A percentile compares a stretch with the other conserved stretches of the same genome.
Evolutionary conservation across 2,888 invertebrate species (phyloP).

Genomic region (Drosophila mulleri): DNA sequence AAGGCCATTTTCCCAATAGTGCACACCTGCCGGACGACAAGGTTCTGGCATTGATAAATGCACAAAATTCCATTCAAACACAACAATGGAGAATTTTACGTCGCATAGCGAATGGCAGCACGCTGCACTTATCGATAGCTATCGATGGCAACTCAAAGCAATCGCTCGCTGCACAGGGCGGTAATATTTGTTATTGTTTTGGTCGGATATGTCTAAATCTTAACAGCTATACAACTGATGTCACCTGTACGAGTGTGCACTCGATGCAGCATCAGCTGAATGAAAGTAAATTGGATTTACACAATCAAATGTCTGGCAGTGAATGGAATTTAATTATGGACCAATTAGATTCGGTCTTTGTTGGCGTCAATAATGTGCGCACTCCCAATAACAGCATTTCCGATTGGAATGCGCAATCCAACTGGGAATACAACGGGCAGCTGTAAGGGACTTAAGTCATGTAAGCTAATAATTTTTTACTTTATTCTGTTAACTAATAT

Average conservation of each 20-base stretch:
- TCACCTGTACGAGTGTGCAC: background rate
- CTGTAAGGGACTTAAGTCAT: background rate
- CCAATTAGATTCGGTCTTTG: background rate
- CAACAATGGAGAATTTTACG: background rate
- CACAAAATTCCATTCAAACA: constrained; percentile 8
- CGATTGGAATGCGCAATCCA: background rate
- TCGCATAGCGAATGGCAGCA: background rate
- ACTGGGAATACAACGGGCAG: background rate
- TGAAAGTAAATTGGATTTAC: no score
- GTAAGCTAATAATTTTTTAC: background rate
- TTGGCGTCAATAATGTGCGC: background rate
- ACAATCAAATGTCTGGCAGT: background rate
- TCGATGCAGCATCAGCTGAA: background rate
- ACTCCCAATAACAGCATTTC: background rate
- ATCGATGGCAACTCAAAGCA: constrained; percentile 7
- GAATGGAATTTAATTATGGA: background rate
- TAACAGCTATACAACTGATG: background rate
- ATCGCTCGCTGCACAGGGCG: background rate
- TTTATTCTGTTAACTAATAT: background rate
- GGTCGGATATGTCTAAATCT: constrained; percentile 11
- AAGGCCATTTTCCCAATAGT: background rate
- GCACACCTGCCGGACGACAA: background rate
- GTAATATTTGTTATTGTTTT: constrained; percentile 1
- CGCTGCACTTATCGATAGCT: constrained; percentile 3
- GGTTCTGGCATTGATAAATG: background rate